Base-by-base conservation (phyloP, 1,140 invertebrate species). In the Drosophila pectinifera region DNA sequence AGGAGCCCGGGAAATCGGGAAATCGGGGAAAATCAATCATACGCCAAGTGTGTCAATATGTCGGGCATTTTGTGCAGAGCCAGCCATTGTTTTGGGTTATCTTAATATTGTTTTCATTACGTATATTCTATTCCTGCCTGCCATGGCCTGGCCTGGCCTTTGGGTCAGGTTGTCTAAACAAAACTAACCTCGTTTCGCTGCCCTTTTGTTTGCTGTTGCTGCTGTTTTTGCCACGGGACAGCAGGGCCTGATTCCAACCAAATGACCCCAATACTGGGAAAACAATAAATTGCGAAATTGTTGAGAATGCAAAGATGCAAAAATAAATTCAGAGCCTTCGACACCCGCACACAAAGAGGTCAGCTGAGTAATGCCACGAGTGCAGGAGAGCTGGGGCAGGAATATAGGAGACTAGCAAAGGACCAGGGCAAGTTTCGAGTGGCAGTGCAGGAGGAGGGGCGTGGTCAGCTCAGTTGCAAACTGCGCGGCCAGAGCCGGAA, bases 231-330 rank as follows among this genome's bases (percentile, higher is more conserved):
- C 24, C 5, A 43, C 53, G 46, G 28, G 53, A 20, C 48, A 51
- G 16, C 43, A 39, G 43, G 26, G 54, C 61, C 73, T 76, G 34
- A 48, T 57, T 34, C 83, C 18, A 61, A 78, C 77, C 54, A 83
- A 82, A 76, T 86, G 83, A 88, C 83, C 83, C 86, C 84, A 88
- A 88, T 88, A 80, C 53, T 70, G 83, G 81, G 69, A 86, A 81
- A 74, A 79, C 68, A 86, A 86, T 86, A 86, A 86, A 86, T 86
- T 88, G 84, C 67, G 54, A 86, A 84, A 77, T 69, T 55, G 76
- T 84, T 76, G 77, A 63, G 67, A 86, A 78, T 70, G 82, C 81
- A 83, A 79, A 74, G 84, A 88, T 88, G 83, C 83, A 88, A 83
- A 76, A 89, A 88, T 89, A 89, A 80, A 88, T 88, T 89, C 65